These are phyloP conservation scores for Cheiracanthium punctorium DNA, from an alignment of 2,888 invertebrate genomes.

Conservation along the genomic window DNA sequence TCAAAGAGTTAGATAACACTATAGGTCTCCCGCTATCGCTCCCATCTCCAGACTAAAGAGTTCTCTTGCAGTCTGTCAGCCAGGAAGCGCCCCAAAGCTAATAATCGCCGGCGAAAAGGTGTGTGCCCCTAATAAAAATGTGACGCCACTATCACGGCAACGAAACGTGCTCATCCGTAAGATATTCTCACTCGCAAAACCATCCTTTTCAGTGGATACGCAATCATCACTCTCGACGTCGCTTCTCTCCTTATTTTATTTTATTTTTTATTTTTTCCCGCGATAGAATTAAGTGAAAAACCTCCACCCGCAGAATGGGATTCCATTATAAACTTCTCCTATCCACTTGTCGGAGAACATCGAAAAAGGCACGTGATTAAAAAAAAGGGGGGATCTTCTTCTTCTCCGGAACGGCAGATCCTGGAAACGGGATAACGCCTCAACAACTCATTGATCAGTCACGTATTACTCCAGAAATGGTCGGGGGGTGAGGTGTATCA, in stretches of 20 bases:
- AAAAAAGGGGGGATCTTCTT: too few species aligned
- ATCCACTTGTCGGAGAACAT: slow-evolving; percentile 42
- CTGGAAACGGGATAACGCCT: slow-evolving; percentile 49
- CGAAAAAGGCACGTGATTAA: slow-evolving; percentile 65
- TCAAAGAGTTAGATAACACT: neutral
- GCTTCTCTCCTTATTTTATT: too few species aligned
- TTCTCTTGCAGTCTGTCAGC: neutral
- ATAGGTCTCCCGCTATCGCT: neutral
- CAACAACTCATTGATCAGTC: slow-evolving; percentile 64
- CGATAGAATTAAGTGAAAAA: slow-evolving; percentile 19
- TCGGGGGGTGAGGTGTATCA: slow-evolving; percentile 20
- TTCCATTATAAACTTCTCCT: slow-evolving; percentile 52
- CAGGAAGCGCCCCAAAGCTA: neutral
- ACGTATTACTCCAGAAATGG: slow-evolving; percentile 48
- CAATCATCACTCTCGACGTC: slow-evolving; percentile 43
- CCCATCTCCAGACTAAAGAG: neutral
- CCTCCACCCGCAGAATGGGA: slow-evolving; percentile 29
- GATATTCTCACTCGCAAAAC: slow-evolving; percentile 21
- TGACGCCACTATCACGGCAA: neutral
- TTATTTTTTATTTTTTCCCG: neutral
- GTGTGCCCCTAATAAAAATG: slow-evolving; percentile 10
- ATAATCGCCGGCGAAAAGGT: slow-evolving; percentile 1
- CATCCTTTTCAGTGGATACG: slow-evolving; percentile 32
- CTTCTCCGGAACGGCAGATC: slow-evolving; percentile 33
- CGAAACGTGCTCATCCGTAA: slow-evolving; percentile 55